Conservation (phyloP, 2,888 invertebrate genomes). For the Pyrrhosoma nymphula region DNA sequence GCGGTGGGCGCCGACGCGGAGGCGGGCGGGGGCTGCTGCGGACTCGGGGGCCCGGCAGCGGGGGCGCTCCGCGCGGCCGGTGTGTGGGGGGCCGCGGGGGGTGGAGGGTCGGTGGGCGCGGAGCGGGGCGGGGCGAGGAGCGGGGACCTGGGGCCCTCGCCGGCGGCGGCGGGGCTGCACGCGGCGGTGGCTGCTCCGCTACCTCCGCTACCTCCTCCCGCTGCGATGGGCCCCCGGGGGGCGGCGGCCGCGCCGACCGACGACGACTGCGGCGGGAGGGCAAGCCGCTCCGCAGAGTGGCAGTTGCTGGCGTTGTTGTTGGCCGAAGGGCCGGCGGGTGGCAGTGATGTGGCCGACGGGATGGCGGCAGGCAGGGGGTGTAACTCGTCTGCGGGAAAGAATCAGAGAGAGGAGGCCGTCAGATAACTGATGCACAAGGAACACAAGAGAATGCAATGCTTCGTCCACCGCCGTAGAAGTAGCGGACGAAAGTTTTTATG, state of each 20-base stretch:
- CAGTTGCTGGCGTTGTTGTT: conserved; percentile 70
- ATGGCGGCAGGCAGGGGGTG: conserved; percentile 72
- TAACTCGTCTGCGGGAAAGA: conserved; percentile 77
- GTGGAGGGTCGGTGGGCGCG: conserved; percentile 69
- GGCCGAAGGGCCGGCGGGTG: conserved; percentile 33
- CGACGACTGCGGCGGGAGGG: conserved; percentile 84
- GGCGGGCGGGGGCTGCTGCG: conserved; percentile 68
- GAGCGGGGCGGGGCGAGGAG: conserved; percentile 69
- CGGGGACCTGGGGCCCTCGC: conserved; percentile 69
- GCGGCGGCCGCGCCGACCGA: conserved; percentile 76
- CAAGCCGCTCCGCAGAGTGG: conserved; percentile 79
- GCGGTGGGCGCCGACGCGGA: conserved; percentile 56
- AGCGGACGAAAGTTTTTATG: too few species aligned
- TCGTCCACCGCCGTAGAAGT: too few species aligned
- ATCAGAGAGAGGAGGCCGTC: conserved; percentile 37
- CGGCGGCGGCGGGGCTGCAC: conserved; percentile 67
- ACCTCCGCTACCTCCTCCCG: conserved; percentile 66
- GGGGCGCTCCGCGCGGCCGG: conserved; percentile 67
- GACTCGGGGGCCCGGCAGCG: conserved; percentile 68
- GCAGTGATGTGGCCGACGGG: conserved; percentile 50
- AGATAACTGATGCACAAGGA: too few species aligned
- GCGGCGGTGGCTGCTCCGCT: conserved; percentile 68
- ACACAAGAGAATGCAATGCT: neutral
- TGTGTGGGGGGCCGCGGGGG: conserved; percentile 69
- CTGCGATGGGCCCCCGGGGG: conserved; percentile 77